Base-by-base conservation (phyloP, 2,888 invertebrate genomes). In the Leucophenga montana region DNA sequence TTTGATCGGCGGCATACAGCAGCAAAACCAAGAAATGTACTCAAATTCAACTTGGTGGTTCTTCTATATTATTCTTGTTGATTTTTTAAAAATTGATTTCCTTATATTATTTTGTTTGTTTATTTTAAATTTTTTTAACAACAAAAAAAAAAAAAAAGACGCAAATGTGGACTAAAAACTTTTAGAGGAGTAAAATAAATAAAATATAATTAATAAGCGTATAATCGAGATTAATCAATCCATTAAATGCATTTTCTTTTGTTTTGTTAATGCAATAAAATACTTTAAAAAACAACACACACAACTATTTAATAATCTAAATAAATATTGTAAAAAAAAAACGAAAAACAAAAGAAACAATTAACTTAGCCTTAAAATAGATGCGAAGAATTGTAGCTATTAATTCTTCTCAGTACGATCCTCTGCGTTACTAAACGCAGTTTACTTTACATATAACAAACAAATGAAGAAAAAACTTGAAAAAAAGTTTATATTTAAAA, bases 281-380 rank as follows among this genome's bases (percentile, higher is more conserved):
- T 56, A 27, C 16, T 27, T 20, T 56, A 22, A 11, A 56, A 16
- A 54, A n/a, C n/a, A 5, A 54, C 16, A 54, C n/a, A 27, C 56
- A 50, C 6, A 50, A 50, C 8, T 53, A 16, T 11, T 18, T 18
- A 53, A 53, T 20, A 53, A 53, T 18, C 16, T 53, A 56, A 56
- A 56, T 11, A 56, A 27, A 56, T 13, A 18, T 1, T 59, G 59
- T 59, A 33, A 33, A 59, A 31, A 5, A 54, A 27, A 3, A 27
- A 2, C 27, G 27, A 27, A 27, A n/a, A n/a, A n/a, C n/a, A n/a
- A n/a, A n/a, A n/a, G 22, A 27, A 57, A 33, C 0, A 59, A 13
- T 9, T 11, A 59, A n/a, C 3, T 59, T 59, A 59, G 59, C 33
- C 59, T 59, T 59, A 33, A 56, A 59, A 59, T n/a, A 59, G n/a